phyloP scores from a whole-genome alignment of 1,140 invertebrate genomes.

The Diorhabda elongata region DNA sequence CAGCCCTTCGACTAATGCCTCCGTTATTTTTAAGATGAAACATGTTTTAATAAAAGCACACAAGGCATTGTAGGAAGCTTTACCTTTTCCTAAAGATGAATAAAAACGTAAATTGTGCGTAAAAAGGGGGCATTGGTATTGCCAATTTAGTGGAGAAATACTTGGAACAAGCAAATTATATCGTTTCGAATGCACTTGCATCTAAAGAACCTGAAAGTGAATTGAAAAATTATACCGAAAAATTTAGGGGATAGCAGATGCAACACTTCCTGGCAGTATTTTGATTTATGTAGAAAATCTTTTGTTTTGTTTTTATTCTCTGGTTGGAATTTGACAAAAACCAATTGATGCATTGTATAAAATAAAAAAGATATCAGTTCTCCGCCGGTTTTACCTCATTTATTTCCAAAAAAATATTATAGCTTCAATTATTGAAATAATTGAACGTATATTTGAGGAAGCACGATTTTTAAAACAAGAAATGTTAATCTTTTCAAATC shows the following conservation, averaged over 20 bases:
- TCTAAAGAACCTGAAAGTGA: conserved; percentile 10
- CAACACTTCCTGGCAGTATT: not conserved
- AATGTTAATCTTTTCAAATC: too few species aligned
- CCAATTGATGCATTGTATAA: too few species aligned
- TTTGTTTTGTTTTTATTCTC: not conserved
- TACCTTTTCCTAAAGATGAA: conserved; percentile 14
- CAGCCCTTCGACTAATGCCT: conserved; percentile 13
- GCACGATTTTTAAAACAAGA: too few species aligned
- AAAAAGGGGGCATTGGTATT: conserved; percentile 17
- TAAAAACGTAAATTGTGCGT: conserved; percentile 21
- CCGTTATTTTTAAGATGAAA: conserved; percentile 9
- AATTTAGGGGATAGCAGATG: not conserved
- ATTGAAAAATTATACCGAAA: conserved; percentile 18
- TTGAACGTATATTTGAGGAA: too few species aligned
- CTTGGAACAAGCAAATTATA: conserved; percentile 16
- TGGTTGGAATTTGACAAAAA: too few species aligned
- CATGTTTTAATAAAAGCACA: conserved; percentile 20
- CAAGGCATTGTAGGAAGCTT: not conserved
- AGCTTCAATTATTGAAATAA: too few species aligned
- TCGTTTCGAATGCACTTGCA: conserved; percentile 19
- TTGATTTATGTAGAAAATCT: conserved; percentile 1
- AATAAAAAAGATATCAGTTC: too few species aligned
- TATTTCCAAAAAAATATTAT: too few species aligned
- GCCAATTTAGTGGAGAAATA: conserved; percentile 11
- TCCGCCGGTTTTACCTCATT: too few species aligned